A percentile compares a stretch with the other conserved stretches of the same genome.
Evolutionary conservation across 1,140 invertebrate genomes (phyloP).

Genomic region (Drosophila guanche): DNA sequence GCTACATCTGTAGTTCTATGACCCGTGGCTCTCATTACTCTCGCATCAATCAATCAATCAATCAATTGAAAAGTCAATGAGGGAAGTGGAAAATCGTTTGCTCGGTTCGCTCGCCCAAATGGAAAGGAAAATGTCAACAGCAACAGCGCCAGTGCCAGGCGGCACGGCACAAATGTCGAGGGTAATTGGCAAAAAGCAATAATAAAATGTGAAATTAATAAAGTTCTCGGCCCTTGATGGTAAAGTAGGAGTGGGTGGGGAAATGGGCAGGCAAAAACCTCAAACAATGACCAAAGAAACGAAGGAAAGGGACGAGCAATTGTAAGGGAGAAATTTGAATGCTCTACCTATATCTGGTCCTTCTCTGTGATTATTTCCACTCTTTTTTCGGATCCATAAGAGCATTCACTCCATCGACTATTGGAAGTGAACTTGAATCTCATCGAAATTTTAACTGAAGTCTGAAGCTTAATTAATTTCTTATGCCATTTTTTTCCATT

Average conservation of each 20-base stretch:
- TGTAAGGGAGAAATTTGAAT: background rate
- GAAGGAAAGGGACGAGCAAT: background rate
- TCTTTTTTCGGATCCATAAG: no score
- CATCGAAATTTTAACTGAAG: slow-evolving; percentile 3
- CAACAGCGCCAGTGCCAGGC: no score
- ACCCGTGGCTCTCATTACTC: slow-evolving; percentile 17
- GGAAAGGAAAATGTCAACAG: slow-evolving; percentile 7
- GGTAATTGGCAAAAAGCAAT: slow-evolving; percentile 12
- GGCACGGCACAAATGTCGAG: background rate
- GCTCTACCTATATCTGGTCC: slow-evolving; percentile 4
- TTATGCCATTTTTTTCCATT: slow-evolving; percentile 28
- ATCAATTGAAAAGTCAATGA: slow-evolving; percentile 1
- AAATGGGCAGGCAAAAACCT: background rate
- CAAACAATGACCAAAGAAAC: slow-evolving; percentile 5
- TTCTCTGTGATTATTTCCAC: no score
- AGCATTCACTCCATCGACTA: no score
- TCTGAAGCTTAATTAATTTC: slow-evolving; percentile 68
- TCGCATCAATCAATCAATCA: slow-evolving; percentile 34
- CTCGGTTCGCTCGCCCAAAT: background rate
- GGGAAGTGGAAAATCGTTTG: slow-evolving; percentile 4
- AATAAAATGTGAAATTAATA: slow-evolving; percentile 54
- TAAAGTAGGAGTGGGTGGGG: no score
- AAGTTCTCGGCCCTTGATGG: slow-evolving; percentile 11
- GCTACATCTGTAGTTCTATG: background rate
- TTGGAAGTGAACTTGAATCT: background rate